Evolutionary conservation across 1,140 invertebrate species (phyloP), one percentile per base, ranked within the genome.

Genomic region (Heliconius hermathena): DNA sequence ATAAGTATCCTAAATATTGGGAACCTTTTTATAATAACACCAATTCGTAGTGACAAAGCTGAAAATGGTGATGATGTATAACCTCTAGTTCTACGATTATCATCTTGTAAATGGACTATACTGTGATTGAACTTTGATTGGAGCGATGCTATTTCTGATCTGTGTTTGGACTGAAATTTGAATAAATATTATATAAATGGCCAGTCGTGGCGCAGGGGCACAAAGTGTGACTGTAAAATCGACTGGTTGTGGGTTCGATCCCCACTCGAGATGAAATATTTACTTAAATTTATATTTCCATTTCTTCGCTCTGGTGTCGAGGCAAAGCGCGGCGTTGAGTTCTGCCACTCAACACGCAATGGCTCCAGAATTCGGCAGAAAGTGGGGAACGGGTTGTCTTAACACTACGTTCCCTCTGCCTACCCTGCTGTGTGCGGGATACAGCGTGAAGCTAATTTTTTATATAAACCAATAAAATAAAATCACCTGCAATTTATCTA

Each of bases 1-100:
- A 98, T 95, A 89, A 98, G 96, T 74, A 97, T 96, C 88, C 97
- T 95, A 11, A 97, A 96, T 54, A 97, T 91, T 1, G 97, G 97
- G 93, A 98, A 97, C 79, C 97, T 91, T 78, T 97, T 95, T 26
- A 98, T 93, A 91, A 98, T 97, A 9, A 97, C 95, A 13, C 97
- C 97, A 18, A 97, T 95, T 77, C 97, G 94, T 76, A 98, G 93
- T 75, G 97, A 97, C 75, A 98, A 95, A 38, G 96, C 95, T 91
- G 98, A 97, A 52, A 98, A 72, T 90, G 95, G 95, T 88, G 89
- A 93, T 82, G 87, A 38, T 22, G 71, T 85, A 76, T 84, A 86
- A 0, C 36, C 29, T 3, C 33, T 36, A 0, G 74, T 70, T 0
- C 87, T 84, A 6, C 86, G 84, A 18, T 73, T 71, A 3, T 85